A percentile compares a stretch with the other conserved stretches of the same genome.
Conservation (phyloP, 2,113 vertebrate genomes). For the Pluvianellus socialis region DNA sequence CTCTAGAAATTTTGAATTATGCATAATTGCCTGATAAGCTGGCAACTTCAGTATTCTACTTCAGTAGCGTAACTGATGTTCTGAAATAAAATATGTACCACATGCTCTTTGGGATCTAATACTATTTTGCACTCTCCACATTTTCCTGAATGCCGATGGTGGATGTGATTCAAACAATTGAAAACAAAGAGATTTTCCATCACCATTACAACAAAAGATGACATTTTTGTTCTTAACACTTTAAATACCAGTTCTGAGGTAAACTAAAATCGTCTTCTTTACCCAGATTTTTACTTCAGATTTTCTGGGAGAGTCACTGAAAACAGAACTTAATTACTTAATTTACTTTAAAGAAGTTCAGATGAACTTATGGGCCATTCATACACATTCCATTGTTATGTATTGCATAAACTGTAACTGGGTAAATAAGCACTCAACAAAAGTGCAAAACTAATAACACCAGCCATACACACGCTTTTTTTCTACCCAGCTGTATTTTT, state of each 20-base stretch:
- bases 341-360: neutral
- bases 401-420: neutral
- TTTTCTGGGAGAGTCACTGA: neutral
- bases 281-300: neutral
- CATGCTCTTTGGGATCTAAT: neutral
- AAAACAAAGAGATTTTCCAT: neutral
- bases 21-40: neutral
- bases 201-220: neutral
- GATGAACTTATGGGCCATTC: neutral
- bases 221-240: neutral
- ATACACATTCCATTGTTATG: neutral
- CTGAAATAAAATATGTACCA: neutral
- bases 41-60: neutral
- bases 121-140: neutral
- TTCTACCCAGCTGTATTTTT: neutral
- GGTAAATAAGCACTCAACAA: neutral
- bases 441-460: neutral
- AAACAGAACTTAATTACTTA: neutral
- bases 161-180: neutral
- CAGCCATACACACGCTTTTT: neutral
- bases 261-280: neutral
- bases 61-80: neutral
- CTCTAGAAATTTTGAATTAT: neutral
- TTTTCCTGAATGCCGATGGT: neutral
- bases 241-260: neutral